Evolutionary conservation across 2,888 invertebrate genomes (phyloP).

Genomic region (Amphipyra tragopoginis): DNA sequence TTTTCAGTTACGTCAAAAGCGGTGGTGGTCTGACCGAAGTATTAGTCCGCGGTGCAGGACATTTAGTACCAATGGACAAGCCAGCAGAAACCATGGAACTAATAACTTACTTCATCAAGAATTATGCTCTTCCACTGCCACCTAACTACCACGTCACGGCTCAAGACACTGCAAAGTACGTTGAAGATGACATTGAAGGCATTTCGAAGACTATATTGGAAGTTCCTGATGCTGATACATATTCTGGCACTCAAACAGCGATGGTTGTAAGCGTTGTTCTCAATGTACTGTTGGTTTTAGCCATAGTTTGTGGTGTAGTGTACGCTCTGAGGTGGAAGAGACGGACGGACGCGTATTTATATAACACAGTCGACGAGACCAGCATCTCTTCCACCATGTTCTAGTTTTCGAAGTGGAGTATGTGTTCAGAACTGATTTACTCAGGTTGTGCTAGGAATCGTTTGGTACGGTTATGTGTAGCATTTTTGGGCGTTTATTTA

Average conservation of each 20-base stretch:
- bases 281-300: constrained; percentile 70
- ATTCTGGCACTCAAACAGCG: constrained; percentile 54
- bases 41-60: constrained; percentile 90
- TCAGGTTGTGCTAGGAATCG: constrained; percentile 31
- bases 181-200: constrained; percentile 53
- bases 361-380: constrained; percentile 68
- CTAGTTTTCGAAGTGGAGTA: constrained; percentile 14
- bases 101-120: constrained; percentile 71
- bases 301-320: constrained; percentile 62
- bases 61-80: constrained; percentile 91
- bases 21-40: constrained; percentile 89
- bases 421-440: not conserved
- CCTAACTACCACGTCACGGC: constrained; percentile 56
- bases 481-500: constrained; percentile 2
- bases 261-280: constrained; percentile 73
- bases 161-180: constrained; percentile 54
- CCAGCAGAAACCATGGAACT: constrained; percentile 82
- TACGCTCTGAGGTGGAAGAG: constrained; percentile 69
- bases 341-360: constrained; percentile 67
- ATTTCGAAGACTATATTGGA: constrained; percentile 45
- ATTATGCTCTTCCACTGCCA: constrained; percentile 62
- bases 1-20: constrained; percentile 88
- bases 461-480: constrained; percentile 10
- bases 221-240: constrained; percentile 32
- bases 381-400: constrained; percentile 63